Evolutionary conservation across 1,140 invertebrate species (phyloP).

Genomic region (Pentalonia nigronervosa): DNA sequence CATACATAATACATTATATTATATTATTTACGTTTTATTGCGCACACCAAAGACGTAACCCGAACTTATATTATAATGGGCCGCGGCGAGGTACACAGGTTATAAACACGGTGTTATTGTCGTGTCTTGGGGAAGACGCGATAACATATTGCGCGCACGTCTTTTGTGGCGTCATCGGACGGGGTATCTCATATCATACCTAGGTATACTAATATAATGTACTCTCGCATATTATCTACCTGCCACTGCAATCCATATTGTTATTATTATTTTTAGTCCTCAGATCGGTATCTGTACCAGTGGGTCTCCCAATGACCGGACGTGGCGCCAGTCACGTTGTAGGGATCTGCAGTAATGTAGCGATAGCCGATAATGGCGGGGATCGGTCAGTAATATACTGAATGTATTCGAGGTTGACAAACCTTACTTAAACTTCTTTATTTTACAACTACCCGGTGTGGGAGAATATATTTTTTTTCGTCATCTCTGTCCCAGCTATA

Average conservation of each 20-base stretch:
- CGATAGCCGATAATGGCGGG: neutral
- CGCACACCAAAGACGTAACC: neutral
- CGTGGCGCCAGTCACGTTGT: conserved; percentile 24
- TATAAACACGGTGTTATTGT: neutral
- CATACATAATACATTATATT: neutral
- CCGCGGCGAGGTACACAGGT: neutral
- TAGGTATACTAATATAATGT: neutral
- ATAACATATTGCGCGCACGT: neutral
- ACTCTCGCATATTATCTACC: neutral
- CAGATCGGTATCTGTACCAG: conserved; percentile 1
- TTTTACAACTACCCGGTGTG: neutral
- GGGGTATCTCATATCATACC: neutral
- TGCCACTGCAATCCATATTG: neutral
- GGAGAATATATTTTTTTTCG: neutral
- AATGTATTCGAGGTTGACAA: neutral
- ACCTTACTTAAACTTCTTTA: neutral
- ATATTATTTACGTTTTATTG: neutral
- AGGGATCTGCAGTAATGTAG: neutral
- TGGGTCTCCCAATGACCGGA: conserved; percentile 21
- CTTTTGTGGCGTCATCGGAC: neutral
- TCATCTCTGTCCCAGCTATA: neutral
- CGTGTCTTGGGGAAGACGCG: neutral
- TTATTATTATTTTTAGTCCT: neutral
- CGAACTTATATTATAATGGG: neutral
- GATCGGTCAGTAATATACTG: neutral